Base-by-base conservation (phyloP, 2,113 vertebrate genomes). In the Cygnus atratus region DNA sequence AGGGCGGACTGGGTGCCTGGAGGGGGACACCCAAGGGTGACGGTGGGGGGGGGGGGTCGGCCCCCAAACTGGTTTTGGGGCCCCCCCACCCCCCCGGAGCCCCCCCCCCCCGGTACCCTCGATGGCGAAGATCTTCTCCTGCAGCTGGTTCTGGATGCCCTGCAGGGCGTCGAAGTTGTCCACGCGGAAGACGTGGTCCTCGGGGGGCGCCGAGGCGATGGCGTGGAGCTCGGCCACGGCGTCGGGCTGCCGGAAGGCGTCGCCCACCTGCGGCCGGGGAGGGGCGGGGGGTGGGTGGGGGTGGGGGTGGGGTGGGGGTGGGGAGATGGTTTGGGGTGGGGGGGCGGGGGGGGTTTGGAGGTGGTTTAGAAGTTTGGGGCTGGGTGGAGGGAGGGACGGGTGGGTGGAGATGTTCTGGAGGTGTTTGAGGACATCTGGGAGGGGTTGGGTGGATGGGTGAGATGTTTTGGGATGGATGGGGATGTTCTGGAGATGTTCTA, bases 81-180 rank as follows among this genome's bases (percentile, higher is more conserved):
- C 8, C 29, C 58, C 41, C 20, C 4, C 28, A 2, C 8, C 19
- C 6, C 39, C 11, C 9, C 3, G 11, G 6, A 1, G 17, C 22
- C 6, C 2, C 17, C 10, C 10, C 59, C 16, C 8, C 3, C 5
- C 7, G 0, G 16, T 87, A 99, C 99, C 99, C 96, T 99, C 98
- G 13, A 99, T 99, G 17, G 98, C 96, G 25, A 99, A 99, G 87
- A 99, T 98, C 87, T 98, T 98, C 10, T 98, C 97, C 94, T 98
- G 96, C 54, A 99, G 96, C 67, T 92, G 98, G 5, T 96, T 31
- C 55, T 91, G 97, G 95, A 99, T 98, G 91, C 61, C 78, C 5
- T 96, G 93, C 39, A 99, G 97, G 6, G 98, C 98, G 1, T 83
- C 25, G 22, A 99, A 99, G 92, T 90, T 97, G 13, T 90, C 25